These are phyloP conservation scores for Macrostomum lignano DNA, from an alignment of 1,140 invertebrate species.

Conservation along the genomic window DNA sequence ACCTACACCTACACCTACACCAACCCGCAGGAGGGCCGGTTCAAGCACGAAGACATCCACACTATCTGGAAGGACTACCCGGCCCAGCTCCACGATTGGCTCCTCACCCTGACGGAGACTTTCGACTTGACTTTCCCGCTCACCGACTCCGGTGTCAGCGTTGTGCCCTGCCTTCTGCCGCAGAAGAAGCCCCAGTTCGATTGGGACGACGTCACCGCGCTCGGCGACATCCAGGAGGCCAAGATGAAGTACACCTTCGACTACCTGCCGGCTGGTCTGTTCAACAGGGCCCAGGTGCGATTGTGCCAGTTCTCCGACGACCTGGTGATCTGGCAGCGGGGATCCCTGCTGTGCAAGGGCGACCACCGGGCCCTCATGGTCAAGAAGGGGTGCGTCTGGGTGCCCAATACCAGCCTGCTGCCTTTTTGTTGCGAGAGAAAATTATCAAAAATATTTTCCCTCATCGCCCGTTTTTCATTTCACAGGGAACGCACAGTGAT, in stretches of 20 bases:
- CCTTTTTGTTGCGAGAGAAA: no score
- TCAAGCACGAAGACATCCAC: slow-evolving; percentile 15
- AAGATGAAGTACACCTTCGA: slow-evolving; percentile 19
- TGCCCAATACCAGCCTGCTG: no score
- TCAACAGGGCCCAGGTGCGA: slow-evolving; percentile 25
- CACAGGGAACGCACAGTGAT: no score
- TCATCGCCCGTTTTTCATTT: no score
- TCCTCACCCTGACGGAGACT: slow-evolving; percentile 21
- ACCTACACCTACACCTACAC: no score
- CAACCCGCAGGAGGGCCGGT: slow-evolving; percentile 20
- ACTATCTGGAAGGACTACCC: slow-evolving; percentile 17
- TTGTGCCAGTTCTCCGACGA: slow-evolving; percentile 19
- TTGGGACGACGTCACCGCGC: slow-evolving; percentile 12
- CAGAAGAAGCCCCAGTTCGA: slow-evolving; percentile 13
- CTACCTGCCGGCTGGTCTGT: slow-evolving; percentile 22
- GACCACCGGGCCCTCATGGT: slow-evolving; percentile 16
- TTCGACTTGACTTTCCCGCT: slow-evolving; percentile 24
- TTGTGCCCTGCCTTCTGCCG: slow-evolving; percentile 22
- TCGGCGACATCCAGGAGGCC: slow-evolving; percentile 11
- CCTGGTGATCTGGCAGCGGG: slow-evolving; percentile 20
- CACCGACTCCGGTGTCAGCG: slow-evolving; percentile 13
- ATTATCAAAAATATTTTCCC: no score
- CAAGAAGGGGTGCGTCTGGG: slow-evolving; percentile 14
- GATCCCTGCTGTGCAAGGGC: slow-evolving; percentile 20
- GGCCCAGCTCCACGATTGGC: slow-evolving; percentile 16